Conservation (phyloP, 2,113 vertebrate species). For the Esox niger region DNA sequence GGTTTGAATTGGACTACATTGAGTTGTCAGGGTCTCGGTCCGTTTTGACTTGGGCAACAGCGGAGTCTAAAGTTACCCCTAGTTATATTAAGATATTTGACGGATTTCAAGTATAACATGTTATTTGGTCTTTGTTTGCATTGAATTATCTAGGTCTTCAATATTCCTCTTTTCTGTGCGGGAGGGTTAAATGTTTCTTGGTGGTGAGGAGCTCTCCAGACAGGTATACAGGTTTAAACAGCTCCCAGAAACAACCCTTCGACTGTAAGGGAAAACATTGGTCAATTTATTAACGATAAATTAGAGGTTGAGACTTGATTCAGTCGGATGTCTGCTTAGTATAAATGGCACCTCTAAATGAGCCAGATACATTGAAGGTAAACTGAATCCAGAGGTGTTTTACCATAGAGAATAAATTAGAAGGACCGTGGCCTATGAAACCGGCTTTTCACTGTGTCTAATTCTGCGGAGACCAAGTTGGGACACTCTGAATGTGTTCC, state of each 20-base stretch:
- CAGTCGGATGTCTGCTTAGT: not conserved
- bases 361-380: not conserved
- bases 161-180: no score
- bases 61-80: not conserved
- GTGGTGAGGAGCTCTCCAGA: not conserved
- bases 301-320: not conserved
- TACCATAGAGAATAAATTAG: not conserved
- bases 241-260: not conserved
- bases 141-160: no score
- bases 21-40: no score
- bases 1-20: no score
- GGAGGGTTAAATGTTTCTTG: not conserved
- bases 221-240: not conserved
- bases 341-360: constrained; percentile 4
- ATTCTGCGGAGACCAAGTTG: not conserved
- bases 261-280: constrained; percentile 2
- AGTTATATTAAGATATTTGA: not conserved
- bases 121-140: not conserved
- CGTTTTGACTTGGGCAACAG: no score
- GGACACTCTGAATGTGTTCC: constrained; percentile 2
- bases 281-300: not conserved
- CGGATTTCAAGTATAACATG: not conserved
- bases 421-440: not conserved
- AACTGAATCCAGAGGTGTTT: not conserved
- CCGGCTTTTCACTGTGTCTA: not conserved